These are phyloP conservation scores for Dasypolia templi DNA, from an alignment of 2,888 invertebrate genomes.

Conservation along the genomic window DNA sequence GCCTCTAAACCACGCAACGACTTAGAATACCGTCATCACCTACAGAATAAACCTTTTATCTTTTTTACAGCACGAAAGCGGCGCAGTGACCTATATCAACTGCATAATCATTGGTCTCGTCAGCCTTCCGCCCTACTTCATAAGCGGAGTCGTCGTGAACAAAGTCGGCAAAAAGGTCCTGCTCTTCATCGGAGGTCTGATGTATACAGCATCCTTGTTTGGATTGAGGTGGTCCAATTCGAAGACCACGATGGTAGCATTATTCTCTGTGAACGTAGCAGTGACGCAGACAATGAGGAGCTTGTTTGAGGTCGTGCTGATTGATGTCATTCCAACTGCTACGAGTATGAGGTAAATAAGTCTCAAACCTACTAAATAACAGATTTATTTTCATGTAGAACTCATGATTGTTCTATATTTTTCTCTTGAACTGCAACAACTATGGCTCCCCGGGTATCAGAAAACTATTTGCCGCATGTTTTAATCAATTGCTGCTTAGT, in stretches of 20 bases:
- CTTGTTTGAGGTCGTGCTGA: slow-evolving; percentile 70
- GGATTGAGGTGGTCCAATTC: slow-evolving; percentile 75
- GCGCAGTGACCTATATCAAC: slow-evolving; percentile 70
- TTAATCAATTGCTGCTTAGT: neutral
- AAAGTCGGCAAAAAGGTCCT: slow-evolving; percentile 76
- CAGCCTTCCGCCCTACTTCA: slow-evolving; percentile 68
- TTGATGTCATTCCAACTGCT: slow-evolving; percentile 78
- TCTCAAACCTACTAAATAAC: neutral
- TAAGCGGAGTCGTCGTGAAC: slow-evolving; percentile 68
- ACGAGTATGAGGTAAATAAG: slow-evolving; percentile 73
- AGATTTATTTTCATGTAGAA: neutral
- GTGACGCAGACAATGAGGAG: slow-evolving; percentile 75
- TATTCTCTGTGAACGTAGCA: slow-evolving; percentile 76
- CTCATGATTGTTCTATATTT: too few species aligned
- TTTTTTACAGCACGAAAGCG: slow-evolving; percentile 55
- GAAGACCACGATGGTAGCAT: slow-evolving; percentile 73
- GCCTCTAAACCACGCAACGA: neutral
- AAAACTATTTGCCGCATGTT: too few species aligned
- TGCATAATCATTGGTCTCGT: slow-evolving; percentile 72
- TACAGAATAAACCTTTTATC: neutral
- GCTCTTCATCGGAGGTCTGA: slow-evolving; percentile 65
- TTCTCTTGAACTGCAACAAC: too few species aligned
- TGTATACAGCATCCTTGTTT: slow-evolving; percentile 68
- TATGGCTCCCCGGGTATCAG: too few species aligned
- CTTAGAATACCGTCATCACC: neutral